Base-by-base conservation (phyloP, 1,140 invertebrate genomes). In the Sycophila sp. region DNA sequence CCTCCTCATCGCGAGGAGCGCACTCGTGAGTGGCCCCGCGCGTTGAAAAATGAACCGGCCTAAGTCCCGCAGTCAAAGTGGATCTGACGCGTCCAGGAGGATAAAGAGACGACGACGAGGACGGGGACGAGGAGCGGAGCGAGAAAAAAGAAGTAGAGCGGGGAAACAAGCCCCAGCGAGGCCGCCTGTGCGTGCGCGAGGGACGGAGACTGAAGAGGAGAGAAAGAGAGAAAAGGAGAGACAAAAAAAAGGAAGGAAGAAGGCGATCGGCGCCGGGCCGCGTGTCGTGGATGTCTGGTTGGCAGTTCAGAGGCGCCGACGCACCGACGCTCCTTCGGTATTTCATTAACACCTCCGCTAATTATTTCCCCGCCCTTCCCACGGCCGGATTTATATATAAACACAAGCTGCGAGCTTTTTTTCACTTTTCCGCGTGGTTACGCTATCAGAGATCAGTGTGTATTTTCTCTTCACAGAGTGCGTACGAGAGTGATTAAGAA, bases 321-420 rank as follows among this genome's bases (percentile, higher is more conserved):
- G 17, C 49, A 4, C 19, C 8, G 7, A 6, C 49, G 30, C 84
- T 82, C 82, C 79, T 32, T 40, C 78, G 85, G 82, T 85, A 86
- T 86, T 86, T 86, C 85, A 85, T 86, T 86, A 86, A 86, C 85
- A 85, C 85, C 85, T 86, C 76, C 76, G 78, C 83, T 86, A 85
- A 86, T 86, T 86, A 86, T 85, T 85, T 80, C 49, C 63, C n/a
- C n/a, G n/a, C n/a, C n/a, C n/a, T n/a, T n/a, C n/a, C n/a, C n/a
- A n/a, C n/a, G n/a, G n/a, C n/a, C n/a, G n/a, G n/a, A n/a, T n/a
- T n/a, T n/a, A n/a, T n/a, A n/a, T n/a, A n/a, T n/a, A n/a, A n/a
- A n/a, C n/a, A n/a, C n/a, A n/a, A n/a, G n/a, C n/a, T n/a, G n/a
- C n/a, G n/a, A n/a, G n/a, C n/a, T n/a, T n/a, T n/a, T n/a, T n/a